These are phyloP conservation scores for Argyresthia albistria DNA, from an alignment of 2,888 invertebrate genomes.

Conservation along the genomic window DNA sequence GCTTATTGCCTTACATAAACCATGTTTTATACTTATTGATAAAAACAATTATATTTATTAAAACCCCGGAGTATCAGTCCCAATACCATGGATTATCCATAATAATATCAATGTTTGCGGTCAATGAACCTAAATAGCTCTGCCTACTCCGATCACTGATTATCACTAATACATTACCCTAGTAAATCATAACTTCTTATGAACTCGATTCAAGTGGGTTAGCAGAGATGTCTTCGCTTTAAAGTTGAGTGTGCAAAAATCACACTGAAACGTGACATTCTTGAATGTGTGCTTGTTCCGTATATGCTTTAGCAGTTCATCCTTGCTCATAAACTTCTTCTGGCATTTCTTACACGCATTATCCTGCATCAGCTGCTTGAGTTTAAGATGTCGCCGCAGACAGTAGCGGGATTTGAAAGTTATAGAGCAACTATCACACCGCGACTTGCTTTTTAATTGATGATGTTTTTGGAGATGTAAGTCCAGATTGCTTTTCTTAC, in stretches of 20 bases:
- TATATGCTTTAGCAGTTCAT: conserved; percentile 42
- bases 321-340: conserved; percentile 50
- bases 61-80: no score
- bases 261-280: conserved; percentile 48
- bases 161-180: no score
- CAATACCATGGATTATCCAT: no score
- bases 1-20: no score
- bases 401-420: conserved; percentile 62
- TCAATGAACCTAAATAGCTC: no score
- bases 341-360: conserved; percentile 55
- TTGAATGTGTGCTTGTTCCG: conserved; percentile 52
- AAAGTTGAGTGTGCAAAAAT: conserved; percentile 48
- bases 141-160: no score
- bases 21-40: no score
- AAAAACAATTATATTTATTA: no score
- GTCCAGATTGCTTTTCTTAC: conserved; percentile 44
- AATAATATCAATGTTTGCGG: no score
- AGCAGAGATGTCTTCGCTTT: conserved; percentile 46
- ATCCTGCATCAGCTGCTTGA: conserved; percentile 49
- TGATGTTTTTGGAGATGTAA: conserved; percentile 51
- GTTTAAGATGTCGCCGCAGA: conserved; percentile 47
- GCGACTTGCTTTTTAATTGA: conserved; percentile 46
- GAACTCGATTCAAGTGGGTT: conserved; percentile 47
- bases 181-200: conserved; percentile 50
- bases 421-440: conserved; percentile 51